These are phyloP conservation scores for Arctopsyche grandis DNA, from an alignment of 1,140 invertebrate genomes.

Conservation along the genomic window DNA sequence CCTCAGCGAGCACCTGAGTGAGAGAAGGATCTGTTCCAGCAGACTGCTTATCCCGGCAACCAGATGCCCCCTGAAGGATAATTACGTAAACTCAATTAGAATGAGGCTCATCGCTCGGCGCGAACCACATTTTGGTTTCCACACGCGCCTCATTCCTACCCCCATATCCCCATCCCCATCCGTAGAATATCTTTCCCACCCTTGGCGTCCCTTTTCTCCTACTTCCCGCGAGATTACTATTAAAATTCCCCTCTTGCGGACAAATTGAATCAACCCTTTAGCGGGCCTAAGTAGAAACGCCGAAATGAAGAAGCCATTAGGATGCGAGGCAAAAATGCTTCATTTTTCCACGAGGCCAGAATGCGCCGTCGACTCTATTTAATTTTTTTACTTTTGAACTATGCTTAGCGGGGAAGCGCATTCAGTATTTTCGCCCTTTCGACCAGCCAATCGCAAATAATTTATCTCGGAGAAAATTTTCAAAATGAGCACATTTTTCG, in stretches of 20 bases:
- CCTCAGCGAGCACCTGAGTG: conserved; percentile 28
- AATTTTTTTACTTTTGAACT: not conserved
- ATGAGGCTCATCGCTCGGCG: conserved; percentile 23
- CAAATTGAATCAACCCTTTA: conserved; percentile 55
- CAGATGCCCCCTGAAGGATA: conserved; percentile 48
- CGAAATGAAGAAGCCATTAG: conserved; percentile 43
- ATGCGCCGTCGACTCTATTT: not conserved
- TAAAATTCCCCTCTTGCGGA: conserved; percentile 52
- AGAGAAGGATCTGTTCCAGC: conserved; percentile 1
- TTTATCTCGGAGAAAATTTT: not conserved
- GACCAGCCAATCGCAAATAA: not conserved
- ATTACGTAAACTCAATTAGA: conserved; percentile 50
- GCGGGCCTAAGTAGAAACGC: conserved; percentile 24
- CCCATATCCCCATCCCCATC: not conserved
- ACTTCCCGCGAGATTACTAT: conserved; percentile 45
- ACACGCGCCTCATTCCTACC: conserved; percentile 1
- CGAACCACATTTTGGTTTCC: conserved; percentile 42
- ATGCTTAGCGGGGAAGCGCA: not conserved
- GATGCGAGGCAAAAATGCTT: conserved; percentile 6
- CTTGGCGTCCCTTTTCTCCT: not conserved
- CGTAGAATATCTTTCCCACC: conserved; percentile 6
- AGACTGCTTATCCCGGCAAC: conserved; percentile 17
- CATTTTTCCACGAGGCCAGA: conserved; percentile 12
- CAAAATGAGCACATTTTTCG: not conserved
- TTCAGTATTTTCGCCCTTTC: not conserved